These are phyloP conservation scores for Carollia perspicillata DNA, from an alignment of 2,113 vertebrate genomes.

Conservation along the genomic window DNA sequence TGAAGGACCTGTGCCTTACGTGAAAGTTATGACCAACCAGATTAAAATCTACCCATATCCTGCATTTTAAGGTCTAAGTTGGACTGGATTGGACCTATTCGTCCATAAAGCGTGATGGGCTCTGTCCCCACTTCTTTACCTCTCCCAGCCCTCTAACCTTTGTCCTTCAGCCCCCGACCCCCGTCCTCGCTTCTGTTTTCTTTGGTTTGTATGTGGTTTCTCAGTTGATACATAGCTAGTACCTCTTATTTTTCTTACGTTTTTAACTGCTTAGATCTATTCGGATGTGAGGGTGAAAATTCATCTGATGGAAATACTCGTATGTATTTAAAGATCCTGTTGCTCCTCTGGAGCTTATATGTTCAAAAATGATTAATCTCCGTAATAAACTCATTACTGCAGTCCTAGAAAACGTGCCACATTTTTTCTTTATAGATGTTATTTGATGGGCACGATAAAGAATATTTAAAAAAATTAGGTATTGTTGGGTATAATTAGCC, in stretches of 20 bases:
- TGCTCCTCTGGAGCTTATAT: constrained; percentile 98
- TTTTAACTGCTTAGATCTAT: constrained; percentile 95
- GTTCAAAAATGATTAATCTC: constrained; percentile 98
- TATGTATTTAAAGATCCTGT: constrained; percentile 99
- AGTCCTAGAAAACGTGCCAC: constrained; percentile 79
- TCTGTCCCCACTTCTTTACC: constrained; percentile 81
- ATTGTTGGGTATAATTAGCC: neutral
- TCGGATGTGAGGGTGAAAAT: constrained; percentile 94
- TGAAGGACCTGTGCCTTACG: constrained; percentile 88
- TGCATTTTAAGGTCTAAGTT: constrained; percentile 80
- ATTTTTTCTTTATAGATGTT: no score
- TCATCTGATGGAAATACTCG: constrained; percentile 94
- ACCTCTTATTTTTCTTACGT: constrained; percentile 91
- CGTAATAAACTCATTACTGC: constrained; percentile 99
- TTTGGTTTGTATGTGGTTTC: constrained; percentile 92
- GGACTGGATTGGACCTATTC: constrained; percentile 87
- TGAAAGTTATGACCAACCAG: constrained; percentile 83
- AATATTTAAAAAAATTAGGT: neutral
- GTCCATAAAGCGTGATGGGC: constrained; percentile 88
- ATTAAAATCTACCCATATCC: constrained; percentile 72
- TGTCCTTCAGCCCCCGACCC: constrained; percentile 21
- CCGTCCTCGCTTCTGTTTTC: constrained; percentile 80
- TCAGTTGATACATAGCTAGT: constrained; percentile 97
- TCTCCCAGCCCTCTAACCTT: constrained; percentile 53
- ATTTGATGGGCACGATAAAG: no score